Evolutionary conservation across 2,888 invertebrate genomes (phyloP), one percentile per base, ranked within the genome.

Genomic region (Epistrophella euchroma): DNA sequence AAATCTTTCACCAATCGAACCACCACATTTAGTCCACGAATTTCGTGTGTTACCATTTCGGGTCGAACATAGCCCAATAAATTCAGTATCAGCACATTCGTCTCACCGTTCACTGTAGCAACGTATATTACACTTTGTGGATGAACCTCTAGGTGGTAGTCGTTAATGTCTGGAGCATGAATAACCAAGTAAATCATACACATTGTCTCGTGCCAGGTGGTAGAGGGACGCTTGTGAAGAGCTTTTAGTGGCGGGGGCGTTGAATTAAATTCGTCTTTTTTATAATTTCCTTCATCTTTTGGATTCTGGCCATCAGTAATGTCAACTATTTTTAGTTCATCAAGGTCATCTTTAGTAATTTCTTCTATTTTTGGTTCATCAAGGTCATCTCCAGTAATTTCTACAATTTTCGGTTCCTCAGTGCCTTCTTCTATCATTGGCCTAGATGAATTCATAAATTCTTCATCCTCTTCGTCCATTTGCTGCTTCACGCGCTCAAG

Each of bases 131-230:
- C 50, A 13, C 73, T 68, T 45, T 88, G 70, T 22, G 73, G 60
- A 2, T 88, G 88, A 1, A 91, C 89, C 75, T 89, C 88, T 4
- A 91, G 78, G 15, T 86, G 81, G 58, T 90, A 91, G 15, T 90
- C 89, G 2, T 52, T 32, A n/a, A 90, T 81, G 77, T 90, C 90
- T 7, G 90, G 89, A 0, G 90, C 89, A 78, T 80, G 45, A 40
- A 90, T 90, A 7, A 88, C 86, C 32, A 91, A 40, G 80, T 83
- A 89, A 35, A 91, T 89, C 47, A 90, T 73, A 40, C 83, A 89
- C 83, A 90, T 89, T 15, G 90, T 89, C 75, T 91, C 89, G 47
- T 89, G 89, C 91, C 91, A 91, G 25, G 85, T 87, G 45, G 90
- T 89, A 13, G 71, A 58, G 15, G 90, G 91, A 13, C 88, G 88